Base-by-base conservation (phyloP, 1,140 invertebrate species). In the Bactericera cockerelli region DNA sequence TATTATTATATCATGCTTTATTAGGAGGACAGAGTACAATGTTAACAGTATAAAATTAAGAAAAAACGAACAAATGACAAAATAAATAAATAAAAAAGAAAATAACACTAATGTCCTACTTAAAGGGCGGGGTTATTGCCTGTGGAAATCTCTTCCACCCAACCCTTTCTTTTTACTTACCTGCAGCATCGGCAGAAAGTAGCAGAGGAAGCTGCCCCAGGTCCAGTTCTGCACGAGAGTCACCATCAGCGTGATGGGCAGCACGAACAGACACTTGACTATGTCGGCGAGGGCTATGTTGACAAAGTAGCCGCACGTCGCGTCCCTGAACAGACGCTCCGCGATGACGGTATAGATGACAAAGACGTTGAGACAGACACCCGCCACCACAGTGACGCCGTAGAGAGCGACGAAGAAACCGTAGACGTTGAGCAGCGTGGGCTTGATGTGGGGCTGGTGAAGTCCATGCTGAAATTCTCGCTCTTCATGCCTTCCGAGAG, bases 111-210 rank as follows among this genome's bases (percentile, higher is more conserved):
- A n/a, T n/a, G n/a, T n/a, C n/a, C n/a, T n/a, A n/a, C n/a, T n/a
- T n/a, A n/a, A n/a, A n/a, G n/a, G n/a, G n/a, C n/a, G n/a, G n/a
- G n/a, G n/a, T n/a, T n/a, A n/a, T n/a, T n/a, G n/a, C n/a, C n/a
- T n/a, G n/a, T n/a, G n/a, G n/a, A n/a, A n/a, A n/a, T n/a, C n/a
- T n/a, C n/a, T n/a, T n/a, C n/a, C n/a, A n/a, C n/a, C n/a, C n/a
- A n/a, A n/a, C n/a, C n/a, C n/a, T n/a, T n/a, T n/a, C n/a, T n/a
- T n/a, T n/a, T n/a, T 10, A 24, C 75, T 70, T 67, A 81, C 79
- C 74, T 87, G 84, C 58, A 86, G 66, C 80, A 87, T 85, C 0
- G 84, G 83, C 49, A 85, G 64, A 66, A 84, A 81, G 65, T 79
- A 84, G 69, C 84, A 87, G n/a, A 86, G 66, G 63, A 85, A 81